phyloP scores from a whole-genome alignment of 2,888 invertebrate species.

The Harpalus rufipes region DNA sequence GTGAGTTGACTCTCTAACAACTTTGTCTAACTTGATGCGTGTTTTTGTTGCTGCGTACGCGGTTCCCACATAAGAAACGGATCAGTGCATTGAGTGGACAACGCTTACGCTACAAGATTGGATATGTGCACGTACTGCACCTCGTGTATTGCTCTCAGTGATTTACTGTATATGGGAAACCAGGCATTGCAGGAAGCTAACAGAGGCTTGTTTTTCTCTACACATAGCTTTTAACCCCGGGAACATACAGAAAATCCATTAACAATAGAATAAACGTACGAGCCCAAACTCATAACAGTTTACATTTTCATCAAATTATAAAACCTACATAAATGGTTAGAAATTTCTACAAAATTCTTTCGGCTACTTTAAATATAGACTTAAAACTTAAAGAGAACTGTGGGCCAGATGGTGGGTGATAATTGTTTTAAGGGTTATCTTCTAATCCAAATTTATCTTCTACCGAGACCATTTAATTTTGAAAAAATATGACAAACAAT shows the following conservation, averaged over 20 bases:
- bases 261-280: background rate
- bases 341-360: too few species aligned
- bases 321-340: too few species aligned
- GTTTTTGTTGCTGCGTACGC: background rate
- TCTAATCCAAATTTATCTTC: too few species aligned
- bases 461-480: too few species aligned
- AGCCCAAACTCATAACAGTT: too few species aligned
- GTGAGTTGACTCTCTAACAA: too few species aligned
- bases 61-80: slow-evolving; percentile 55
- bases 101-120: slow-evolving; percentile 44
- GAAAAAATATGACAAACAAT: too few species aligned
- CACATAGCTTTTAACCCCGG: slow-evolving; percentile 34
- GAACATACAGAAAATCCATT: background rate
- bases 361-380: too few species aligned
- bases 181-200: slow-evolving; percentile 61
- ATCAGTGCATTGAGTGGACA: slow-evolving; percentile 19
- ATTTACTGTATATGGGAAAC: slow-evolving; percentile 64
- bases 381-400: too few species aligned
- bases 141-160: slow-evolving; percentile 48
- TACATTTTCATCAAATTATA: too few species aligned
- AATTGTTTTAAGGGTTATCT: too few species aligned
- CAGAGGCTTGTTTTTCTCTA: slow-evolving; percentile 56
- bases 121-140: slow-evolving; percentile 57
- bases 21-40: background rate
- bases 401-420: too few species aligned